A percentile compares a stretch with the other conserved stretches of the same genome.
Conservation (phyloP, 2,888 invertebrate genomes). For the Holacanthella duospinosa region DNA sequence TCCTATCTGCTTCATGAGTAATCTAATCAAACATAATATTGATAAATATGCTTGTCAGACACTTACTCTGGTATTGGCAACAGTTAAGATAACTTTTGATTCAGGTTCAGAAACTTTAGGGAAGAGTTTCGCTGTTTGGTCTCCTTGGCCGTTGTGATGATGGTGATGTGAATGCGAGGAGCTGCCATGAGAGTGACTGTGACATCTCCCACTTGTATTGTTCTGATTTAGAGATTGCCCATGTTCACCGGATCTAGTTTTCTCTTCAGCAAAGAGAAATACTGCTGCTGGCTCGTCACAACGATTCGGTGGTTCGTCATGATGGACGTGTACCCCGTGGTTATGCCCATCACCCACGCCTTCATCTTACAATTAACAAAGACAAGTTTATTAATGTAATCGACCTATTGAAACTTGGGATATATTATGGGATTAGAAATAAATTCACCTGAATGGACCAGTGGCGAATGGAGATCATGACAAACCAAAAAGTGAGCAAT, state of each 20-base stretch:
- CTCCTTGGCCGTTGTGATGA: conserved; percentile 20
- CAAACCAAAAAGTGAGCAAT: conserved; percentile 36
- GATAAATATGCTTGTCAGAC: too few relatives aligned
- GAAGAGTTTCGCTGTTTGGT: conserved; percentile 30
- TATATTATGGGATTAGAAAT: neutral
- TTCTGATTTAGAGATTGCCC: conserved; percentile 13
- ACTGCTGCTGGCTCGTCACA: conserved; percentile 38
- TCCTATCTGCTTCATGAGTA: neutral
- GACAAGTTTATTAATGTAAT: neutral
- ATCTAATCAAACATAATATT: neutral
- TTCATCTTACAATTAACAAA: conserved; percentile 11
- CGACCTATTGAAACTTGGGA: neutral
- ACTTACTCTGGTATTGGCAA: conserved; percentile 6
- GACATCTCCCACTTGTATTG: neutral
- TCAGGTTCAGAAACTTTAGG: conserved; percentile 11
- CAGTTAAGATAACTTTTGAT: conserved; percentile 12
- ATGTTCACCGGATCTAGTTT: conserved; percentile 31
- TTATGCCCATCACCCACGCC: conserved; percentile 35
- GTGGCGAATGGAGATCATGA: conserved; percentile 35
- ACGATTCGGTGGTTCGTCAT: conserved; percentile 35
- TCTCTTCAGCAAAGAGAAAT: conserved; percentile 35
- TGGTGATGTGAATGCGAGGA: conserved; percentile 16
- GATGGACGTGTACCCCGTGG: conserved; percentile 37
- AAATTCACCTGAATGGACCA: conserved; percentile 29
- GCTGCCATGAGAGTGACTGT: conserved; percentile 8